Conservation (phyloP, 2,113 vertebrate genomes). For the Potamarius usumacintae region DNA sequence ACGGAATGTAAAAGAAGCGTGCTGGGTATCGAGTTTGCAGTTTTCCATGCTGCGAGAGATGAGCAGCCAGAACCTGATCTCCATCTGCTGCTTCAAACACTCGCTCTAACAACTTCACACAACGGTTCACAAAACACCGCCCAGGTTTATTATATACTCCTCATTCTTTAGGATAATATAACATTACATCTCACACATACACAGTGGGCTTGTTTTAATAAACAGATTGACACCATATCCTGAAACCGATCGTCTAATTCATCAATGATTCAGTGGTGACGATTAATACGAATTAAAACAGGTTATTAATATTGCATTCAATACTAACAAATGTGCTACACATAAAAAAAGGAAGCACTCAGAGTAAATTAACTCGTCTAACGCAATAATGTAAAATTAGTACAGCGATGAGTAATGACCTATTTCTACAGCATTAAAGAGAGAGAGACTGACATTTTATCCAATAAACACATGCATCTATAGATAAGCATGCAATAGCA, state of each 20-base stretch:
- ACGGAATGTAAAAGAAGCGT: background rate
- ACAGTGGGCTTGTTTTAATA: slow-evolving; percentile 12
- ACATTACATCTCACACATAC: background rate
- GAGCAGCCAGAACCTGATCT: slow-evolving; percentile 21
- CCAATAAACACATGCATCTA: background rate
- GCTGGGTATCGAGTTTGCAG: background rate
- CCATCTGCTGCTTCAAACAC: background rate
- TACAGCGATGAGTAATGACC: slow-evolving; percentile 35
- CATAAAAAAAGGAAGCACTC: background rate
- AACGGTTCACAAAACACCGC: background rate
- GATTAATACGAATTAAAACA: background rate
- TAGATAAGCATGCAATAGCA: background rate
- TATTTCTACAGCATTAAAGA: slow-evolving; percentile 50
- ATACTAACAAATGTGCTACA: background rate
- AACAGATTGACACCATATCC: background rate
- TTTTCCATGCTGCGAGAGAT: background rate
- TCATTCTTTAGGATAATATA: background rate
- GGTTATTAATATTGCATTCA: background rate
- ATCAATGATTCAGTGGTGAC: slow-evolving; percentile 30
- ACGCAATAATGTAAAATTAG: slow-evolving; percentile 18
- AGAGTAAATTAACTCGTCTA: slow-evolving; percentile 23
- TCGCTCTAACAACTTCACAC: background rate
- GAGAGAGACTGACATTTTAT: background rate
- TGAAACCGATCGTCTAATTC: slow-evolving; percentile 15
- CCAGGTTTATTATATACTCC: background rate